Percentiles rank a stretch among this genome's conserved stretches.
These are phyloP conservation scores for Melinaea marsaeus DNA, from an alignment of 2,888 invertebrate species.

Conservation along the genomic window DNA sequence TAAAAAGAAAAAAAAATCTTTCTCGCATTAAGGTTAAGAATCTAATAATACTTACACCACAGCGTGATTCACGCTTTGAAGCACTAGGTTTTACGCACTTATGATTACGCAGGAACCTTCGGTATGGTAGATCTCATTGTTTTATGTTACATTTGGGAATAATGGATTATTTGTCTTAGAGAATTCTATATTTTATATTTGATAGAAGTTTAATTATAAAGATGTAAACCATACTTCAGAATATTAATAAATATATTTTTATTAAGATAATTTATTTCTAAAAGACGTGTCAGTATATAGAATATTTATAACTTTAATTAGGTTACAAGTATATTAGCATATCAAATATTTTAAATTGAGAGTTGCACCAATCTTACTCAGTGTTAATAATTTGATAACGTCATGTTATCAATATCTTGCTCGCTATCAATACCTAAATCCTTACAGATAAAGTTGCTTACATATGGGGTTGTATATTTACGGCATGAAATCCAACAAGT, in stretches of 20 bases:
- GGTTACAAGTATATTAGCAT: neutral
- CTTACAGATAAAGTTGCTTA: neutral
- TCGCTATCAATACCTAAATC: neutral
- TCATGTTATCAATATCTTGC: neutral
- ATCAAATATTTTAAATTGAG: no score
- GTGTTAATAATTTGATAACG: conserved; percentile 1
- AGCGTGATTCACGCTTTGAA: conserved; percentile 88
- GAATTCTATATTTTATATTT: no score
- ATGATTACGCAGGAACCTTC: conserved; percentile 88
- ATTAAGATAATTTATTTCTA: no score
- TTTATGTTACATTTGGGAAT: conserved; percentile 67
- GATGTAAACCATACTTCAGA: no score
- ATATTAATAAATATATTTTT: no score
- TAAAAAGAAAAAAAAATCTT: neutral
- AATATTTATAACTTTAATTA: neutral
- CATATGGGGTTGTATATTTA: conserved; percentile 43
- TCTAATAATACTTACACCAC: conserved; percentile 71
- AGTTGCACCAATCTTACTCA: no score
- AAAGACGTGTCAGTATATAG: no score
- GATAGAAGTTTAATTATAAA: no score
- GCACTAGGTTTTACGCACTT: conserved; percentile 90
- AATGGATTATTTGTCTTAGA: neutral
- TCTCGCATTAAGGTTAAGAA: neutral
- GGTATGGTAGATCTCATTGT: conserved; percentile 89
- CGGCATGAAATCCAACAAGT: conserved; percentile 90